These are phyloP conservation scores for Cathartes aura DNA, from an alignment of 2,113 vertebrate species.

Conservation along the genomic window DNA sequence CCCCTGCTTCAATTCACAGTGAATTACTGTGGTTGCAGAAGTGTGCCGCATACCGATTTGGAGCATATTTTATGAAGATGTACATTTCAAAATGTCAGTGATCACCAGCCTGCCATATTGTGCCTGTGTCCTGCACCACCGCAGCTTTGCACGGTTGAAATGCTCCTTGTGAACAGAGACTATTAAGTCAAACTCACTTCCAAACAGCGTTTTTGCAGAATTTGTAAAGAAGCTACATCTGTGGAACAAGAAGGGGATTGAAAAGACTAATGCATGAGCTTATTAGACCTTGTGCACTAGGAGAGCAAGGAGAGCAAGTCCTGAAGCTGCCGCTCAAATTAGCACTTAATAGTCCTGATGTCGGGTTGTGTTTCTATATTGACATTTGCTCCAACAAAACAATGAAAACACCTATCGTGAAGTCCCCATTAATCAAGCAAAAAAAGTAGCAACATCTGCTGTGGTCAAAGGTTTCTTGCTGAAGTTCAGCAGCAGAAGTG, in stretches of 20 bases:
- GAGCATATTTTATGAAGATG: background rate
- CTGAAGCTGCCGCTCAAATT: background rate
- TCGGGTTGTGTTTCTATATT: background rate
- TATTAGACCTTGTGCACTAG: background rate
- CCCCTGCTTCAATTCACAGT: background rate
- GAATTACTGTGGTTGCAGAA: background rate
- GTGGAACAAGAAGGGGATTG: background rate
- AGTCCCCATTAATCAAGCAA: background rate
- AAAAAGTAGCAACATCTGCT: conserved; percentile 43
- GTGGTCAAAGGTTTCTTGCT: conserved; percentile 44
- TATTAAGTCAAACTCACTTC: background rate
- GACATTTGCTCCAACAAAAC: conserved; percentile 35
- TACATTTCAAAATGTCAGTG: background rate
- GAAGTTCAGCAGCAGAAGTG: background rate
- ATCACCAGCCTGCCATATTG: background rate
- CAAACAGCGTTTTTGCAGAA: background rate
- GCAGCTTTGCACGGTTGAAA: background rate
- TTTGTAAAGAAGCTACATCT: background rate
- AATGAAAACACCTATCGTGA: conserved; percentile 21
- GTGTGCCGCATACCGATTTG: background rate
- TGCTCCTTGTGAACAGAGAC: background rate
- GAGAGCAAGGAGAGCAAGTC: background rate
- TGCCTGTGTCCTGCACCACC: background rate
- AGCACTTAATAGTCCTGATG: background rate
- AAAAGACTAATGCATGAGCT: background rate